A percentile compares a stretch with the other conserved stretches of the same genome.
Conservation (phyloP, 2,797 vertebrate genomes). For the Gallirallus australis region DNA sequence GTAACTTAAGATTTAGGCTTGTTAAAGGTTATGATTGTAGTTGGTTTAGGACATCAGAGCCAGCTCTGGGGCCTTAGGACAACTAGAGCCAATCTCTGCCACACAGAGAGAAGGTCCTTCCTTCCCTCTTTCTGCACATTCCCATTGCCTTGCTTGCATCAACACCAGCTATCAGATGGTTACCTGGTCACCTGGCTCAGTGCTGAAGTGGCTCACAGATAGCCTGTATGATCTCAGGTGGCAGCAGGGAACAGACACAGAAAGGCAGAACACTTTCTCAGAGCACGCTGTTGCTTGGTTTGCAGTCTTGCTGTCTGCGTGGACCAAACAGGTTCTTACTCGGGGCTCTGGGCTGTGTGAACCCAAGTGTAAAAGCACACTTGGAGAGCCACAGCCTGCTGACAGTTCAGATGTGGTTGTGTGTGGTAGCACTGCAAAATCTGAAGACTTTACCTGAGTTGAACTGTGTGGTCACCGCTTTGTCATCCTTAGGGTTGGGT, state of each 20-base stretch:
- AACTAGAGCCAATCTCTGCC: not conserved
- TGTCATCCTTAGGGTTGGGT: not conserved
- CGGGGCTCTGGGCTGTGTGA: not conserved
- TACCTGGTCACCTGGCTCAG: not conserved
- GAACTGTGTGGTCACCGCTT: not conserved
- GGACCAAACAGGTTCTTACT: fast-evolving
- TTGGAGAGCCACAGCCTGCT: not conserved
- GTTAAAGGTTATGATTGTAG: not conserved
- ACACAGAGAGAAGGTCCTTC: not conserved
- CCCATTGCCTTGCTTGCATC: not conserved
- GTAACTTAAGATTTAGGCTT: not conserved
- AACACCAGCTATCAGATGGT: not conserved
- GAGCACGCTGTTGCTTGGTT: not conserved
- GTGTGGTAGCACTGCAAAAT: not conserved
- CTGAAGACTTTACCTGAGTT: not conserved
- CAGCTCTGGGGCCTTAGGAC: not conserved
- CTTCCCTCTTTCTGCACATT: not conserved
- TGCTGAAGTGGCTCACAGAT: not conserved
- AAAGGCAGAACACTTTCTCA: not conserved
- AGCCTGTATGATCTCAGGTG: not conserved
- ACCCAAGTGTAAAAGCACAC: not conserved
- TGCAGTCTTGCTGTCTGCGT: not conserved
- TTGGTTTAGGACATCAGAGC: not conserved
- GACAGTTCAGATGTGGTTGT: not conserved
- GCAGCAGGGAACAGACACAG: not conserved